phyloP scores from a whole-genome alignment of 1,140 invertebrate species.

The Leptinotarsa lineolata region DNA sequence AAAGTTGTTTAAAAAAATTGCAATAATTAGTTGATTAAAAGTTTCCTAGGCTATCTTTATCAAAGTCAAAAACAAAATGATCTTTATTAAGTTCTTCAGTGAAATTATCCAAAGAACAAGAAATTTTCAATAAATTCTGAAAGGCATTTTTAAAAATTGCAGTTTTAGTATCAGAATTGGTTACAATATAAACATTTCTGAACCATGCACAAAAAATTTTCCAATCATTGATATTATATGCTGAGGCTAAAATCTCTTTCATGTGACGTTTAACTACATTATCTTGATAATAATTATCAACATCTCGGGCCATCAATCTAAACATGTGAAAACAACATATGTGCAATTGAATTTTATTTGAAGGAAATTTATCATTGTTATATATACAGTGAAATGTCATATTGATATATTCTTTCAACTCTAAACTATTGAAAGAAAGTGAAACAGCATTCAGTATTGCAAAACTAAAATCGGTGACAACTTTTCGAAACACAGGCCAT shows the following conservation, averaged over 20 bases:
- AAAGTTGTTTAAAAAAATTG: not conserved
- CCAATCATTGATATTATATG: not conserved
- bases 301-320: conserved; percentile 12
- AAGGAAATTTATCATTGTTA: not conserved
- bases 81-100: not conserved
- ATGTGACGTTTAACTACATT: not conserved
- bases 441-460: conserved; percentile 3
- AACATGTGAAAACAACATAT: conserved; percentile 21
- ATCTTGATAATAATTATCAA: conserved; percentile 11
- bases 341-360: conserved; percentile 10
- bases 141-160: not conserved
- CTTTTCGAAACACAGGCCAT: not conserved
- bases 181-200: not conserved
- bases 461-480: conserved; percentile 13
- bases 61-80: not conserved
- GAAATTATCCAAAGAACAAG: not conserved
- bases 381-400: not conserved
- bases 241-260: conserved; percentile 18
- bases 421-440: not conserved
- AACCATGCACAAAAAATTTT: not conserved
- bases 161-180: not conserved
- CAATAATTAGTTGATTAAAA: not conserved
- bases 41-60: not conserved
- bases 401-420: conserved; percentile 7
- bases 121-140: not conserved